These are phyloP conservation scores for Piaya cayana DNA, from an alignment of 2,113 vertebrate species.

Conservation along the genomic window DNA sequence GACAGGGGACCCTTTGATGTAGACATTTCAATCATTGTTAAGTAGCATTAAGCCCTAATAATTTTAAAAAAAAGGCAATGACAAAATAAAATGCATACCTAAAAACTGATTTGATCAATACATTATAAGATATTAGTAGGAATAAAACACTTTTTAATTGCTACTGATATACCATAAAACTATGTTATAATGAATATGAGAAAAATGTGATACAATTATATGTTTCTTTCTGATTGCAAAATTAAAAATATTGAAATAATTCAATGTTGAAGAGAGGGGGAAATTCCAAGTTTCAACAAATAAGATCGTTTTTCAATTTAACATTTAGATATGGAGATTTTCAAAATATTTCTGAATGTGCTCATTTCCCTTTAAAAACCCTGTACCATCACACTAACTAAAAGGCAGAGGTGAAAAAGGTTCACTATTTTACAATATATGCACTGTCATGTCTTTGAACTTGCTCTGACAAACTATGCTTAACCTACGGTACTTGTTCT, in stretches of 20 bases:
- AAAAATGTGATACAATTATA: not conserved
- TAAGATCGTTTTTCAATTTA: not conserved
- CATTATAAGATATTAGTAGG: not conserved
- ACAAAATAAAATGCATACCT: not conserved
- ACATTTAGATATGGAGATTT: not conserved
- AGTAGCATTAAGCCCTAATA: not conserved
- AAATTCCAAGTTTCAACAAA: not conserved
- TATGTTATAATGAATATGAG: not conserved
- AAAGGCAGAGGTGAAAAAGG: not conserved
- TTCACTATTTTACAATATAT: not conserved
- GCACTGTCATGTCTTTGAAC: not conserved
- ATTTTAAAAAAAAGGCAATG: not conserved
- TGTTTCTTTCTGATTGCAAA: not conserved
- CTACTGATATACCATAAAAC: not conserved
- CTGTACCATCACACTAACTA: not conserved
- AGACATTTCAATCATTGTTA: not conserved
- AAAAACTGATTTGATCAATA: not conserved
- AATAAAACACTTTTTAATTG: not conserved
- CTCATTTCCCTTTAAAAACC: not conserved
- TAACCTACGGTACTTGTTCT: not conserved
- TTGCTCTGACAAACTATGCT: not conserved
- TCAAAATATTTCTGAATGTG: not conserved
- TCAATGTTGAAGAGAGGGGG: not conserved
- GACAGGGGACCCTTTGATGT: constrained; percentile 3
- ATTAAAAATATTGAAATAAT: not conserved